A percentile compares a stretch with the other conserved stretches of the same genome.
Evolutionary conservation across 2,888 invertebrate genomes (phyloP).

Genomic region (Ethmia dodecea): DNA sequence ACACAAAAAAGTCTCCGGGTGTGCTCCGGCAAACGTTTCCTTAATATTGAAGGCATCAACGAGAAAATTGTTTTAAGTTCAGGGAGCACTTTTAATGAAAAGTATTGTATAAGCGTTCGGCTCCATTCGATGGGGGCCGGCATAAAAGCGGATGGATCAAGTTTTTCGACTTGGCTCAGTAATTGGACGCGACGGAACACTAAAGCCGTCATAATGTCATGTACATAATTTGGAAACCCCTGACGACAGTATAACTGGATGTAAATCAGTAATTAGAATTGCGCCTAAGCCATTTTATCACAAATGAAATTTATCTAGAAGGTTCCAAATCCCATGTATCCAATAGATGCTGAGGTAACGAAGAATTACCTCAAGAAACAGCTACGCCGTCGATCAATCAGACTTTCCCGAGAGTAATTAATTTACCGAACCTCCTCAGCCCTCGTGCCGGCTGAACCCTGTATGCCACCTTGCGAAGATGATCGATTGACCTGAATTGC

Average conservation of each 20-base stretch:
- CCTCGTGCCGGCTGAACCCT: conserved; percentile 16
- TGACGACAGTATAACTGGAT: too few relatives aligned
- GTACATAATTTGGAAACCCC: too few relatives aligned
- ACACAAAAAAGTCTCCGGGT: background rate
- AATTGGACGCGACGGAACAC: conserved; percentile 48
- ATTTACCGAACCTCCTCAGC: conserved; percentile 33
- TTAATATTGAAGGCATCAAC: conserved; percentile 12
- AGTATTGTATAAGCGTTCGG: conserved; percentile 26
- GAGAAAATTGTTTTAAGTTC: conserved; percentile 19
- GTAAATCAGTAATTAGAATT: too few relatives aligned
- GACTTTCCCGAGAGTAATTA: conserved; percentile 46
- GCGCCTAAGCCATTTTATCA: too few relatives aligned
- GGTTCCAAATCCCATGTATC: too few relatives aligned
- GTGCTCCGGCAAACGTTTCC: conserved; percentile 4
- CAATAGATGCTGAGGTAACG: too few relatives aligned
- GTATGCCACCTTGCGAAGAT: conserved; percentile 21
- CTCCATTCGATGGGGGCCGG: conserved; percentile 25
- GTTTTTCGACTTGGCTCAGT: conserved; percentile 46
- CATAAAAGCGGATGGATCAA: conserved; percentile 39
- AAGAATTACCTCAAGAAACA: too few relatives aligned
- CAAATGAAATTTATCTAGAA: too few relatives aligned
- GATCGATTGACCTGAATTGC: conserved; percentile 28
- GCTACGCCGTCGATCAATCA: conserved; percentile 41
- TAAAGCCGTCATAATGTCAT: conserved; percentile 21
- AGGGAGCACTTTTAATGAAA: conserved; percentile 22